Percentiles rank a stretch among this genome's conserved stretches.
Evolutionary conservation across 2,888 invertebrate species (phyloP).

Genomic region (Platerodrilus igneus): DNA sequence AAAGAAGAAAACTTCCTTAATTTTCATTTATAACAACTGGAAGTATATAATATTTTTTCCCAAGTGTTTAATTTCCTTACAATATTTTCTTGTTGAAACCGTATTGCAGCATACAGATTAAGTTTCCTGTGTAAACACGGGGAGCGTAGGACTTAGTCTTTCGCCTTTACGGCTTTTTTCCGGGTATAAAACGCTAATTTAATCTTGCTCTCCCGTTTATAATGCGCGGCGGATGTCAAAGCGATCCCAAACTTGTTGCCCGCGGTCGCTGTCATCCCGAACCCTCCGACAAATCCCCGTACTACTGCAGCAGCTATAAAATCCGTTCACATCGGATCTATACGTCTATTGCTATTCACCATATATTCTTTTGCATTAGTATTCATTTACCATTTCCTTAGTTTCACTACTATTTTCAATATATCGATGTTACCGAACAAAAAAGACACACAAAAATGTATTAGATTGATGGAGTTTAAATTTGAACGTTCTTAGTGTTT

Average conservation of each 20-base stretch:
- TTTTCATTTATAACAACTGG: no score
- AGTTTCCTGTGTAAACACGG: slow-evolving; percentile 30
- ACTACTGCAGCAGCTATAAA: slow-evolving; percentile 41
- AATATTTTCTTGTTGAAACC: slow-evolving; percentile 21
- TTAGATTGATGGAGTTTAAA: no score
- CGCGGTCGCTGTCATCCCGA: slow-evolving; percentile 39
- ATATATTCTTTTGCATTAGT: slow-evolving; percentile 23
- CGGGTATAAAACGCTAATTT: slow-evolving; percentile 40
- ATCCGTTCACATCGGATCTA: slow-evolving; percentile 38
- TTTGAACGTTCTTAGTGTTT: no score
- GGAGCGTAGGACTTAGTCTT: slow-evolving; percentile 30
- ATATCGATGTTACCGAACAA: no score
- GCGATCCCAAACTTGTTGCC: slow-evolving; percentile 41
- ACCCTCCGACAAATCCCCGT: slow-evolving; percentile 36
- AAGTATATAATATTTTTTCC: slow-evolving; percentile 17
- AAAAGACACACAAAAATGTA: no score
- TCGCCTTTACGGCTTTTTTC: slow-evolving; percentile 34
- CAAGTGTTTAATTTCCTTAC: slow-evolving; percentile 21
- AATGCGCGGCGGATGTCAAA: slow-evolving; percentile 34
- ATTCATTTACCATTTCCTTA: no score
- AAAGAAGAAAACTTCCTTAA: no score
- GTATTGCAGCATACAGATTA: slow-evolving; percentile 25
- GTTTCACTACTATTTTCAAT: no score
- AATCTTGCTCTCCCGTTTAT: slow-evolving; percentile 35
- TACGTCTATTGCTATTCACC: slow-evolving; percentile 40